phyloP scores from a whole-genome alignment of 2,888 invertebrate species.

The Camponotus fellah region DNA sequence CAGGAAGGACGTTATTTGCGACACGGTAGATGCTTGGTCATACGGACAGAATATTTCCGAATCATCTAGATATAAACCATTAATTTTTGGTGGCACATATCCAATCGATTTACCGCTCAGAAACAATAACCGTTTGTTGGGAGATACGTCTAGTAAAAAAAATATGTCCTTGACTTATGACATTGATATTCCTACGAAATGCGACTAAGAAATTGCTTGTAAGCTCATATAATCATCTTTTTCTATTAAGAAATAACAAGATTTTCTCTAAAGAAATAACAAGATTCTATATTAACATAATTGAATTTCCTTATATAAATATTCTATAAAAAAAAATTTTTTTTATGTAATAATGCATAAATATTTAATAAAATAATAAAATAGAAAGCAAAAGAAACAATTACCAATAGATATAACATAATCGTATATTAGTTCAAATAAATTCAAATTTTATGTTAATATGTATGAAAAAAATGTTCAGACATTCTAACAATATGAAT shows the following conservation, averaged over 20 bases:
- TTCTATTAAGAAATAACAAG: no score
- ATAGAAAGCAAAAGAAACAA: neutral
- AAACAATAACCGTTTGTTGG: conserved; percentile 47
- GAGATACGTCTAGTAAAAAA: conserved; percentile 61
- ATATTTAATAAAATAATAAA: conserved; percentile 6
- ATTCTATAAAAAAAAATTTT: neutral
- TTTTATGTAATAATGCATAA: neutral
- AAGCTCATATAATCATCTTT: neutral
- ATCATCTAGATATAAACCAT: conserved; percentile 87
- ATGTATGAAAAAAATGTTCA: conserved; percentile 2
- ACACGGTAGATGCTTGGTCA: conserved; percentile 89
- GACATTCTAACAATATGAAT: neutral
- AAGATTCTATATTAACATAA: neutral
- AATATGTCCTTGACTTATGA: conserved; percentile 86
- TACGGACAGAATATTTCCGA: conserved; percentile 63
- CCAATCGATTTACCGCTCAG: conserved; percentile 92
- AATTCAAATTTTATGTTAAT: conserved; percentile 1
- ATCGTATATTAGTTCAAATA: neutral
- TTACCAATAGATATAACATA: neutral
- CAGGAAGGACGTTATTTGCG: conserved; percentile 88
- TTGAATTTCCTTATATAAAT: neutral
- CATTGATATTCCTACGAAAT: conserved; percentile 86
- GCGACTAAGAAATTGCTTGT: conserved; percentile 58
- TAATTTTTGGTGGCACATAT: conserved; percentile 95
- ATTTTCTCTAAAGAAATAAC: conserved; percentile 6